Evolutionary conservation across 2,888 invertebrate genomes (phyloP).

Genomic region (Drosophila diplacantha): DNA sequence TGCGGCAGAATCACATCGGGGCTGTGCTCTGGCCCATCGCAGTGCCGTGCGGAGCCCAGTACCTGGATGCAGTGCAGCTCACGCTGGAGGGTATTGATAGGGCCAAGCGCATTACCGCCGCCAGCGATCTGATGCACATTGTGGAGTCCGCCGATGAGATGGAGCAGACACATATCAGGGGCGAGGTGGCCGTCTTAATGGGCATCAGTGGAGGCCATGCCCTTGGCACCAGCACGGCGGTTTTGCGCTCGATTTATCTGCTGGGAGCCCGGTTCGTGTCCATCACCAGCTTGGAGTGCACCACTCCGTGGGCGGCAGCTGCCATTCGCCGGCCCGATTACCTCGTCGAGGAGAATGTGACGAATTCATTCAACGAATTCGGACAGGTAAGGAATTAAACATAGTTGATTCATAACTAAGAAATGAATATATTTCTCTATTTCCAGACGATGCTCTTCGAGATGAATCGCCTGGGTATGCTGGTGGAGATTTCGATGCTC

Average conservation of each 20-base stretch:
- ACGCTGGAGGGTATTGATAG: conserved; percentile 84
- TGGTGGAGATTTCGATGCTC: conserved; percentile 83
- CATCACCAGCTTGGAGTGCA: conserved; percentile 82
- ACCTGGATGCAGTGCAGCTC: conserved; percentile 83
- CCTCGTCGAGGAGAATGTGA: conserved; percentile 75
- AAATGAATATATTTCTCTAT: too few relatives aligned
- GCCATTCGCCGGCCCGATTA: conserved; percentile 74
- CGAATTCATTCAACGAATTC: conserved; percentile 77
- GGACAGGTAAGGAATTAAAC: conserved; percentile 73
- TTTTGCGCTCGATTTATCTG: conserved; percentile 82
- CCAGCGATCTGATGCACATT: conserved; percentile 79
- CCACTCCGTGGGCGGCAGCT: conserved; percentile 82
- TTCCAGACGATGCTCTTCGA: conserved; percentile 81
- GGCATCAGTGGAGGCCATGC: conserved; percentile 84
- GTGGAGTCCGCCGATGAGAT: conserved; percentile 81
- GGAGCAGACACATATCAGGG: conserved; percentile 80
- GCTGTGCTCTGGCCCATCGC: conserved; percentile 78
- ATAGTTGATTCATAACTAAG: not conserved
- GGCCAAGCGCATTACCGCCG: conserved; percentile 80
- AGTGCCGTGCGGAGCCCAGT: conserved; percentile 82
- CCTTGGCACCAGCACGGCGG: conserved; percentile 83
- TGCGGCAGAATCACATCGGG: conserved; percentile 79
- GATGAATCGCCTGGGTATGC: conserved; percentile 85
- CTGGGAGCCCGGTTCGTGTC: conserved; percentile 84
- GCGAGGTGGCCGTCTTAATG: conserved; percentile 82